Evolutionary conservation across 2,797 vertebrate species (phyloP).

Genomic region (Fistularia commersonii): DNA sequence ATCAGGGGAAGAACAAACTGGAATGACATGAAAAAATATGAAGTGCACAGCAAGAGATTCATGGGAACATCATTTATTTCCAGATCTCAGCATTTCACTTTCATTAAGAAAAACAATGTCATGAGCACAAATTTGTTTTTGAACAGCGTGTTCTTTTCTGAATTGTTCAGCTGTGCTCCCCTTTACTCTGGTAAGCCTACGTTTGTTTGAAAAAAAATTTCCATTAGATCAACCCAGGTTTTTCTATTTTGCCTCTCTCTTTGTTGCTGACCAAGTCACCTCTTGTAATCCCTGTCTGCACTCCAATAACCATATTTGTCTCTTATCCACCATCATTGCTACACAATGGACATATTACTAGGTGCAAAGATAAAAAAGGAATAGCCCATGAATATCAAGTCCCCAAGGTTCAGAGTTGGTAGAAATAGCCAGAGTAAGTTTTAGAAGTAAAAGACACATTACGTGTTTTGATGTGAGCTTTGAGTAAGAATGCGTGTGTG

Average conservation of each 20-base stretch:
- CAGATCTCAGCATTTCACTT: slow-evolving; percentile 1
- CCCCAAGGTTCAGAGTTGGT: too few species aligned
- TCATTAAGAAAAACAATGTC: slow-evolving; percentile 9
- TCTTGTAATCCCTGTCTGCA: slow-evolving; percentile 49
- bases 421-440: too few species aligned
- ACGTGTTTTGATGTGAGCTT: too few species aligned
- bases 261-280: slow-evolving; percentile 56
- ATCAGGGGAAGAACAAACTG: slow-evolving; percentile 27
- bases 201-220: slow-evolving; percentile 16
- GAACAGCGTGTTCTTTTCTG: not conserved
- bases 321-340: slow-evolving; percentile 18
- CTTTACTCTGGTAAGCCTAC: too few species aligned
- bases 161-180: not conserved
- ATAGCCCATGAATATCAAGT: too few species aligned
- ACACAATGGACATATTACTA: too few species aligned
- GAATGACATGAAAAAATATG: slow-evolving; percentile 41
- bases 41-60: slow-evolving; percentile 48
- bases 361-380: too few species aligned
- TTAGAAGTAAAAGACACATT: too few species aligned
- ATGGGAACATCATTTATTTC: slow-evolving; percentile 42
- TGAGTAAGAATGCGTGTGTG: too few species aligned
- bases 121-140: slow-evolving; percentile 10
- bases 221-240: slow-evolving; percentile 38
- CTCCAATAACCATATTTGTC: slow-evolving; percentile 30
- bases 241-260: slow-evolving; percentile 31